Percentiles rank a stretch among this genome's conserved stretches.
Conservation (phyloP, 1,140 invertebrate species). For the Pogonus chalceus region DNA sequence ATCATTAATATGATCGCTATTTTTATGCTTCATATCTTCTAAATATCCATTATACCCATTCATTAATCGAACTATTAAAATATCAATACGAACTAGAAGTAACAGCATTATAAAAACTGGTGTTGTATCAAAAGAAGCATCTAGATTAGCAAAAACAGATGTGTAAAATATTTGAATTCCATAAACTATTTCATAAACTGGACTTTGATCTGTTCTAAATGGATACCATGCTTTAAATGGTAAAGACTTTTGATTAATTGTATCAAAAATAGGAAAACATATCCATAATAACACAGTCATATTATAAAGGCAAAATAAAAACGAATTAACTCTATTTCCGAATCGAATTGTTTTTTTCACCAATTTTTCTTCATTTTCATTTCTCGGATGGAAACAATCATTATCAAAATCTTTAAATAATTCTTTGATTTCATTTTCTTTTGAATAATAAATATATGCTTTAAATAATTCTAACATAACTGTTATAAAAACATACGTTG, state of each 20-base stretch:
- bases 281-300: conserved; percentile 16
- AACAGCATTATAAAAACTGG: conserved; percentile 16
- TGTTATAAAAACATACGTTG: conserved; percentile 18
- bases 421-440: conserved; percentile 3
- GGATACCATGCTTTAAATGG: conserved; percentile 28
- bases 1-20: not conserved
- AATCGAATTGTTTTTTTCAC: conserved; percentile 2
- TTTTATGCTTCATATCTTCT: not conserved
- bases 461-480: conserved; percentile 15
- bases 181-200: conserved; percentile 20
- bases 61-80: conserved; percentile 15
- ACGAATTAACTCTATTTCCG: not conserved
- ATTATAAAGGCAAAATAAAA: conserved; percentile 11
- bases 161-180: conserved; percentile 18
- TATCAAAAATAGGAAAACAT: conserved; percentile 21
- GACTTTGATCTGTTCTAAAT: conserved; percentile 16
- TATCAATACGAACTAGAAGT: conserved; percentile 19
- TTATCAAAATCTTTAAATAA: conserved; percentile 10
- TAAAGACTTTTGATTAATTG: conserved; percentile 5
- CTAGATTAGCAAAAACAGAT: conserved; percentile 11
- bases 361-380: conserved; percentile 7
- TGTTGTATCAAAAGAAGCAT: conserved; percentile 17
- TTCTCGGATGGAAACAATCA: conserved; percentile 14
- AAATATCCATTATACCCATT: not conserved
- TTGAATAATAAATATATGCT: conserved; percentile 4